phyloP scores from a whole-genome alignment of 2,113 vertebrate species.

The Cyanoliseus patagonus region DNA sequence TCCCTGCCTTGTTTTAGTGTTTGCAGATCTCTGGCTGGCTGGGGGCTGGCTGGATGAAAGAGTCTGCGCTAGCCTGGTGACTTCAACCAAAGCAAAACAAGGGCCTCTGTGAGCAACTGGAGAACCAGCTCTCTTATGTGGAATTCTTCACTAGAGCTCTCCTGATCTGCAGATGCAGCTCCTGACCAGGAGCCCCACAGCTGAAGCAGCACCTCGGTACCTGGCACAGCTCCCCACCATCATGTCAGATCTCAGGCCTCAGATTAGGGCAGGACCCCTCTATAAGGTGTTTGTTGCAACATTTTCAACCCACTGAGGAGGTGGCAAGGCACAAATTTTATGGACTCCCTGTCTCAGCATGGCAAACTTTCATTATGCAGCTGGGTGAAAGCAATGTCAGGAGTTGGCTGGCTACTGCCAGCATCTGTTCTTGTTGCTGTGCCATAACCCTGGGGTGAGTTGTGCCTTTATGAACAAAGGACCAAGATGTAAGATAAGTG shows the following conservation, averaged over 20 bases:
- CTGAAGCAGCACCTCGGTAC: not conserved
- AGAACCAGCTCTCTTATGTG: accelerated
- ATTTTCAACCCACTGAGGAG: not conserved
- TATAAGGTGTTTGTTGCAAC: accelerated
- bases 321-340: not conserved
- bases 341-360: not conserved
- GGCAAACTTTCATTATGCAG: not conserved
- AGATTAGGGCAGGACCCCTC: not conserved
- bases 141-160: not conserved
- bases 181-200: not conserved
- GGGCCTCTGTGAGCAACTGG: not conserved
- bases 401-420: not conserved
- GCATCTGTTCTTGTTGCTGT: not conserved
- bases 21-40: not conserved
- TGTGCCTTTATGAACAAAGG: not conserved
- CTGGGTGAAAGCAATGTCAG: not conserved
- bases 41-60: not conserved
- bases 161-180: not conserved
- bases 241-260: not conserved
- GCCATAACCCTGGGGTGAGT: not conserved
- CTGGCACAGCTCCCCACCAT: accelerated
- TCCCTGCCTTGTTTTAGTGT: not conserved
- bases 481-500: not conserved
- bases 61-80: too few species aligned
- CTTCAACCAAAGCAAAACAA: not conserved